Evolutionary conservation across 2,888 invertebrate species (phyloP).

Genomic region (Gari tellinella): DNA sequence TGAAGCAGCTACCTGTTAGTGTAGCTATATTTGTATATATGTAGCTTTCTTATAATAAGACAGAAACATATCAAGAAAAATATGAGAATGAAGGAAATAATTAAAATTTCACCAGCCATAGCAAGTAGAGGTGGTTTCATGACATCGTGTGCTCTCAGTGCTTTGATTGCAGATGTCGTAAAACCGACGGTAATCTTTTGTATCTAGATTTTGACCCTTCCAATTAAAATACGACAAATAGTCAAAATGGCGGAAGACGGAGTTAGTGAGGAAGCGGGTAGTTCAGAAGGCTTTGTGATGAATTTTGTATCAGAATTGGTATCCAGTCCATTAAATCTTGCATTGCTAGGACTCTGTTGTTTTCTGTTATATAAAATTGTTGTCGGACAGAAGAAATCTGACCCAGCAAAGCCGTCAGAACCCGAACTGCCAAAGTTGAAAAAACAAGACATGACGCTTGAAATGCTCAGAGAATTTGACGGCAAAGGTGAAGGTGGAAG

Average conservation of each 20-base stretch:
- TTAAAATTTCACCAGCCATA: no score
- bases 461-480: constrained; percentile 94
- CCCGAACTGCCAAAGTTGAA: constrained; percentile 92
- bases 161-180: no score
- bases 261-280: constrained; percentile 46
- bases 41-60: no score
- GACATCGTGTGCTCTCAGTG: no score
- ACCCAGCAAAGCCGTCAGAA: constrained; percentile 82
- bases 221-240: neutral
- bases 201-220: no score
- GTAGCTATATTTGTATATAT: no score
- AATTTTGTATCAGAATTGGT: constrained; percentile 86
- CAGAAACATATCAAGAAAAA: no score
- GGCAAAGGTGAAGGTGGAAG: constrained; percentile 93
- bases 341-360: constrained; percentile 89
- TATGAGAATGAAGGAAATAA: no score
- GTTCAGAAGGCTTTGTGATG: constrained; percentile 56
- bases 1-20: no score
- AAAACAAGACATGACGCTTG: constrained; percentile 93
- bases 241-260: constrained; percentile 67
- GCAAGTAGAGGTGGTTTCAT: no score
- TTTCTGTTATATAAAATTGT: constrained; percentile 91
- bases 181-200: no score
- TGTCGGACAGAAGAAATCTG: constrained; percentile 78
- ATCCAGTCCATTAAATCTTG: constrained; percentile 90